These are phyloP conservation scores for Melanotaenia trifasciata DNA, from an alignment of 2,797 vertebrate genomes.

Conservation along the genomic window DNA sequence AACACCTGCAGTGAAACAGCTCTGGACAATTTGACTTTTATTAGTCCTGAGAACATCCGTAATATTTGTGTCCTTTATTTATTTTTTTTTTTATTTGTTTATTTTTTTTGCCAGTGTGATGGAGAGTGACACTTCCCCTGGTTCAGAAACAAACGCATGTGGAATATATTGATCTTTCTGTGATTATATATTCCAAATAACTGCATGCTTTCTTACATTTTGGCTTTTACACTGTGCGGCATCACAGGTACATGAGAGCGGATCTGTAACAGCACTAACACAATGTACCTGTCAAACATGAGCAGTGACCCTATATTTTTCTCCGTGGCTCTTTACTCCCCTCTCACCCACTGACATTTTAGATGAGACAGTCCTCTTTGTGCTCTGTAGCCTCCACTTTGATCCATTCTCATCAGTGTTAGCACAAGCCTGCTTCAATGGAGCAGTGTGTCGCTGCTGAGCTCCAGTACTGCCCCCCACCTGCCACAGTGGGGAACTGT, in stretches of 20 bases:
- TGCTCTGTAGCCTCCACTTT: constrained; percentile 52
- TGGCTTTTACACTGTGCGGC: constrained; percentile 34
- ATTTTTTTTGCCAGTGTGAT: constrained; percentile 34
- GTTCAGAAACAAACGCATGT: constrained; percentile 70
- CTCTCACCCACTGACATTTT: constrained; percentile 76
- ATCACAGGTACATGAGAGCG: constrained; percentile 35
- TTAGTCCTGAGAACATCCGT: constrained; percentile 37
- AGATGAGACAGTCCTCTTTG: constrained; percentile 53
- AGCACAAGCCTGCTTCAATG: constrained; percentile 24
- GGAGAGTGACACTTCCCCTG: constrained; percentile 61
- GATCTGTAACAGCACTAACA: constrained; percentile 53
- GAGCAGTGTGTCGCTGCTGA: constrained; percentile 15
- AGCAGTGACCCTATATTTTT: constrained; percentile 52
- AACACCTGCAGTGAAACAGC: constrained; percentile 38
- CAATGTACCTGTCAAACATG: constrained; percentile 60
- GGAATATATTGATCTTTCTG: constrained; percentile 69
- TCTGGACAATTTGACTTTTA: constrained; percentile 39
- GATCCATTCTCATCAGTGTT: constrained; percentile 56
- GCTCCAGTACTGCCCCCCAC: constrained; percentile 51
- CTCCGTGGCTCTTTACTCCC: constrained; percentile 56
- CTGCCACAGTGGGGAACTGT: constrained; percentile 37
- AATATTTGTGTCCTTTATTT: constrained; percentile 10
- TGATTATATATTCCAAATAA: constrained; percentile 69
- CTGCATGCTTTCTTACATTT: constrained; percentile 66
- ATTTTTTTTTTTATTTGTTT: neutral